Percentiles rank a stretch among this genome's conserved stretches.
These are phyloP conservation scores for Endotricha flammealis DNA, from an alignment of 2,888 invertebrate genomes.

Conservation along the genomic window DNA sequence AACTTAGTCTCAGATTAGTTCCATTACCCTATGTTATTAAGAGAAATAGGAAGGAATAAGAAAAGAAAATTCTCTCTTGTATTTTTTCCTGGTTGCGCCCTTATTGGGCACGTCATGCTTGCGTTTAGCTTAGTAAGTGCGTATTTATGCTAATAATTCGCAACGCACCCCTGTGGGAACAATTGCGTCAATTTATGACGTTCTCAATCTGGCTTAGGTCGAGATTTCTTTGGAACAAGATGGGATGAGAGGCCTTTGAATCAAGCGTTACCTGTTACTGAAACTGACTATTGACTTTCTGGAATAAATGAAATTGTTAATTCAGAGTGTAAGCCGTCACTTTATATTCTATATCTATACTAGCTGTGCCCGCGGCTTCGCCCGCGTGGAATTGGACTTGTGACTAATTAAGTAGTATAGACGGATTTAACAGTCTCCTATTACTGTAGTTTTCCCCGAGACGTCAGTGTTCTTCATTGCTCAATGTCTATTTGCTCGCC, in stretches of 20 bases:
- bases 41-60: slow-evolving; percentile 9
- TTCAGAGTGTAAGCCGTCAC: no score
- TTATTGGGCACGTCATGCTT: slow-evolving; percentile 22
- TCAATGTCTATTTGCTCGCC: no score
- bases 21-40: neutral
- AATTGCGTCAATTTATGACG: slow-evolving; percentile 56
- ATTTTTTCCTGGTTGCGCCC: slow-evolving; percentile 5
- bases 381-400: no score
- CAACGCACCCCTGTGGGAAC: slow-evolving; percentile 40
- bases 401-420: no score
- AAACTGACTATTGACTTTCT: no score
- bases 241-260: slow-evolving; percentile 13
- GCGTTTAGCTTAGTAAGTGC: slow-evolving; percentile 52
- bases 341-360: no score
- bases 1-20: neutral
- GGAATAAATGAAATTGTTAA: no score
- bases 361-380: no score
- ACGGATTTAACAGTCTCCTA: no score
- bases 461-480: no score
- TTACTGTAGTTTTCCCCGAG: no score
- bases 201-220: slow-evolving; percentile 39
- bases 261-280: neutral
- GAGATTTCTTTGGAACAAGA: slow-evolving; percentile 43
- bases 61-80: slow-evolving; percentile 9
- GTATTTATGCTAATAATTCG: slow-evolving; percentile 56